Evolutionary conservation across 2,888 invertebrate species (phyloP), one percentile per base, ranked within the genome.

Genomic region (Craniophora ligustri): DNA sequence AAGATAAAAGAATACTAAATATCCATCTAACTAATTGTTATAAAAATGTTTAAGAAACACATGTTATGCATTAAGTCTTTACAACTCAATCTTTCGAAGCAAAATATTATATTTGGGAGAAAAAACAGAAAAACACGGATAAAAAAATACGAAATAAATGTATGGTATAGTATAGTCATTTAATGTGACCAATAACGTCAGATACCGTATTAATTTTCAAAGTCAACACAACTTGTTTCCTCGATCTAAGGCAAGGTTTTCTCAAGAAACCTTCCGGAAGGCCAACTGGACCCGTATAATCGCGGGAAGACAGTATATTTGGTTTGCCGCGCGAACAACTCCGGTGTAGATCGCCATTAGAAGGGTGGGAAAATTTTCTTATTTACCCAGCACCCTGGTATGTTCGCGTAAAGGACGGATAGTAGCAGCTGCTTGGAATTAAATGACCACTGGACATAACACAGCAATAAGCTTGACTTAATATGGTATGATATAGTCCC

Each of bases 361-460:
- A 82, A 76, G 80, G 78, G 84, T 87, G 86, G 83, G 85, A 87
- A 86, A 5, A 78, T 75, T 77, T 78, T 73, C 71, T 73, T 86
- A 82, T 87, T 85, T 85, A 78, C 75, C 50, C 86, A 86, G 85
- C 72, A 60, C 75, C 49, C 45, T 32, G 71, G 66, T 16, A 10
- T 53, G 11, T 35, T 79, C 78, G 57, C 60, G 64, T 62, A 64
- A 67, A 59, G 48, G 70, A 66, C 58, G 28, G 47, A 15, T 40
- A 54, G 10, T 11, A n/a, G 36, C 32, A 36, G 47, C 44, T 64
- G 11, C 8, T 21, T 10, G 2, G 4, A 14, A 31, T 31, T 36
- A 32, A 19, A 7, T 30, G 14, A 14, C 26, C 10, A 26, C 5
- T 40, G 7, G 8, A 53, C 28, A 41, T 36, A 44, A 35, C 28